A percentile compares a stretch with the other conserved stretches of the same genome.
phyloP scores from a whole-genome alignment of 1,140 invertebrate genomes.

The Pararge aegeria region DNA sequence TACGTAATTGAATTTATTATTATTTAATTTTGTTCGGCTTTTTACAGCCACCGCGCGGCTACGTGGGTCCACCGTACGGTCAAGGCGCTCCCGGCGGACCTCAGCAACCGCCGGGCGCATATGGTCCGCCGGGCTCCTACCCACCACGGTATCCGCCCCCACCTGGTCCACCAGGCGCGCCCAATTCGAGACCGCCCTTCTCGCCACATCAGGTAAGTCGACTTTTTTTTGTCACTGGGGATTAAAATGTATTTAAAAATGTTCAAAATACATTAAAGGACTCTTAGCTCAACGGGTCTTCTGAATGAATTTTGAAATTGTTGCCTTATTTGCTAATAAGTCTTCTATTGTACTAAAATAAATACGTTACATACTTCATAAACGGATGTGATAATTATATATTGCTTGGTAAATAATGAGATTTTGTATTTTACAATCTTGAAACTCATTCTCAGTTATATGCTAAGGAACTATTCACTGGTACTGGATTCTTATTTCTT shows the following conservation, averaged over 20 bases:
- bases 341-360: too few relatives aligned
- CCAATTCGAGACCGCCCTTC: conserved; percentile 67
- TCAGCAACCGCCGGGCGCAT: conserved; percentile 58
- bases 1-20: neutral
- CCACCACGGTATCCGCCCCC: conserved; percentile 70
- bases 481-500: too few relatives aligned
- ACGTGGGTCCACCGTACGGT: conserved; percentile 33
- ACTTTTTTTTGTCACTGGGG: neutral
- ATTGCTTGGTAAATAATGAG: too few relatives aligned
- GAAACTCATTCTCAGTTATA: too few relatives aligned
- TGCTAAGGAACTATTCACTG: too few relatives aligned
- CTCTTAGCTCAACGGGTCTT: too few relatives aligned
- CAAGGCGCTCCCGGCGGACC: conserved; percentile 33
- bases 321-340: too few relatives aligned
- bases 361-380: too few relatives aligned
- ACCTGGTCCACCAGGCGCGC: conserved; percentile 62
- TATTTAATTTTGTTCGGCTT: neutral
- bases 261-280: too few relatives aligned
- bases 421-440: too few relatives aligned
- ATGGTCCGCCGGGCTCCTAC: conserved; percentile 62
- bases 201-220: conserved; percentile 67
- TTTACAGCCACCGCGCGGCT: conserved; percentile 34
- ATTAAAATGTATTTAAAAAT: neutral
- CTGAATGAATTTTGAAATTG: too few relatives aligned
- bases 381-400: too few relatives aligned